Conservation (phyloP, 2,113 vertebrate species). For the Phodopus roborovskii region DNA sequence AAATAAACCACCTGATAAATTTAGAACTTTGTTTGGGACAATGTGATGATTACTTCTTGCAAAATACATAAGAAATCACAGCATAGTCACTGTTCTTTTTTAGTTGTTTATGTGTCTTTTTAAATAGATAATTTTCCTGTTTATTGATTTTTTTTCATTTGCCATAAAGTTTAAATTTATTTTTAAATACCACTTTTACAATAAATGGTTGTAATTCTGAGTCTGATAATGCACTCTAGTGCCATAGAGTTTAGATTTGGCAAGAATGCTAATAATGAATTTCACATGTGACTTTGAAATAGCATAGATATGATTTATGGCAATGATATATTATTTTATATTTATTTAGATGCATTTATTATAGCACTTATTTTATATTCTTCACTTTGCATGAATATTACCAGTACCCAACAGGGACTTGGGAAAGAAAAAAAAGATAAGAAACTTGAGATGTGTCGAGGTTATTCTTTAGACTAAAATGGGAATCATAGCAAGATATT, state of each 20-base stretch:
- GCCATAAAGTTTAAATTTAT: neutral
- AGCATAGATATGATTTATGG: neutral
- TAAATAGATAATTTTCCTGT: neutral
- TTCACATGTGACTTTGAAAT: neutral
- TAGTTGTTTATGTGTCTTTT: neutral
- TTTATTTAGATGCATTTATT: neutral
- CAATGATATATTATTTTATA: neutral
- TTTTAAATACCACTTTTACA: neutral
- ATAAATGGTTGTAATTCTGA: neutral
- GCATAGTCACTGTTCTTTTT: neutral
- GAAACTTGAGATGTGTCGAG: neutral
- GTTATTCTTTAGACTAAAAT: no score
- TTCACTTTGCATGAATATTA: neutral
- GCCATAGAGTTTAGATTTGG: neutral
- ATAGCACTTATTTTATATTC: neutral
- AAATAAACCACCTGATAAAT: neutral
- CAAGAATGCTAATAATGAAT: neutral
- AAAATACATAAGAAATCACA: neutral
- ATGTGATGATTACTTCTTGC: neutral
- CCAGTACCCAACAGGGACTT: neutral
- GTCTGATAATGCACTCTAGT: neutral
- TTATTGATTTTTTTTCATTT: neutral
- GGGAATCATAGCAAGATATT: no score
- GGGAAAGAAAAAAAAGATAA: neutral
- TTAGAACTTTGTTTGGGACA: neutral